Conservation (phyloP, 1,140 invertebrate genomes). For the Apis mellifera region DNA sequence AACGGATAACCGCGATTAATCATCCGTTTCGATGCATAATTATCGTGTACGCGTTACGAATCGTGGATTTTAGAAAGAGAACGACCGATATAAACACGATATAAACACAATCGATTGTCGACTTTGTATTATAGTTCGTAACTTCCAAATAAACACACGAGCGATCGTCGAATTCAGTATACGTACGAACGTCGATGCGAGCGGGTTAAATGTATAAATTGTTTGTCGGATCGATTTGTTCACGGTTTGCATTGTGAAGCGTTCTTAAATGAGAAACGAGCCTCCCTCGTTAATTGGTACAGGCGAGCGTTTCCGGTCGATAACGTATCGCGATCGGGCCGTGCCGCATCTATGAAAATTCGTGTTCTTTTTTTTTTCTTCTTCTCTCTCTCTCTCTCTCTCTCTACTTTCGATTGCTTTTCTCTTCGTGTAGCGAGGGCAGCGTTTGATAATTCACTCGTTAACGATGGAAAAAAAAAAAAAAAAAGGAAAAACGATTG, state of each 20-base stretch:
- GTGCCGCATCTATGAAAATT: slow-evolving; percentile 8
- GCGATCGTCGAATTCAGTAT: too few relatives aligned
- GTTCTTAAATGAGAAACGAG: slow-evolving; percentile 20
- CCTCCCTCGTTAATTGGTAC: slow-evolving; percentile 23
- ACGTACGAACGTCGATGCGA: too few relatives aligned
- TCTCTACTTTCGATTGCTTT: background rate
- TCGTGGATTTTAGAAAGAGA: too few relatives aligned
- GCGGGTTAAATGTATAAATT: slow-evolving; percentile 22
- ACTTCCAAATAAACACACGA: too few relatives aligned
- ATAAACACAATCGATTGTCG: too few relatives aligned
- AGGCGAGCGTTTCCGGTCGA: background rate
- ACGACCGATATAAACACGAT: too few relatives aligned
- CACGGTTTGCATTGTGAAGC: background rate
- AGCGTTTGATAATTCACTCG: slow-evolving; percentile 23
- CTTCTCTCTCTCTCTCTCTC: background rate
- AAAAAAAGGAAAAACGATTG: background rate
- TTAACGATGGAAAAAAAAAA: background rate
- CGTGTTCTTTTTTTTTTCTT: background rate
- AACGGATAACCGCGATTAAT: too few relatives aligned
- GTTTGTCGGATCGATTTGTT: background rate
- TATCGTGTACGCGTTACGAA: too few relatives aligned
- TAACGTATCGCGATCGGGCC: background rate
- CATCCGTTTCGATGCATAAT: too few relatives aligned
- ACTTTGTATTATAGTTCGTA: too few relatives aligned
- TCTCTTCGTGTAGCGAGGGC: background rate